Conservation (phyloP, 2,797 vertebrate species). For the Cynodonichthys magdalenae region DNA sequence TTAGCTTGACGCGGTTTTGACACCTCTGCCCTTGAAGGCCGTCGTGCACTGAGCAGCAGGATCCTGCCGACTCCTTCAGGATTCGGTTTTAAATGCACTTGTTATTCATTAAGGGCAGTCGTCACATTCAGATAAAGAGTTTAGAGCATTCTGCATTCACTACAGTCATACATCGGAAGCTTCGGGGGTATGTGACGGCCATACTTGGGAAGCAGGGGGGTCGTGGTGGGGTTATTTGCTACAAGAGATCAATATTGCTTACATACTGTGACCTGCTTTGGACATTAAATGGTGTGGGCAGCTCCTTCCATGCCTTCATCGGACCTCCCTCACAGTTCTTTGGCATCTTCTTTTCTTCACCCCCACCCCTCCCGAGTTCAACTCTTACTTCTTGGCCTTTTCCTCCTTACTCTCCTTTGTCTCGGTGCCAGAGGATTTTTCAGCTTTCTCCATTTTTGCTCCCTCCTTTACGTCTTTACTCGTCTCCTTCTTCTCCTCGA, state of each 20-base stretch:
- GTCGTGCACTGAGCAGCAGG: conserved; percentile 50
- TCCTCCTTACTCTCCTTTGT: conserved; percentile 81
- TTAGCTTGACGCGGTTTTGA: conserved; percentile 59
- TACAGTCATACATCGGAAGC: conserved; percentile 86
- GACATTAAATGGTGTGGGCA: conserved; percentile 66
- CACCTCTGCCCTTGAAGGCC: conserved; percentile 68
- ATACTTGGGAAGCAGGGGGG: conserved; percentile 58
- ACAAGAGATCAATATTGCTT: conserved; percentile 80
- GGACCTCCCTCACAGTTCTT: conserved; percentile 52
- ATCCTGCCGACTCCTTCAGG: conserved; percentile 46
- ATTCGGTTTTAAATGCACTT: conserved; percentile 89
- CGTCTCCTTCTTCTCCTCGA: conserved; percentile 60
- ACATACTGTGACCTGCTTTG: conserved; percentile 70
- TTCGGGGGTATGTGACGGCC: conserved; percentile 69
- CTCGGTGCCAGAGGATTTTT: conserved; percentile 86
- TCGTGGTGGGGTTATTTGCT: conserved; percentile 59
- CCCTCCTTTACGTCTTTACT: conserved; percentile 57
- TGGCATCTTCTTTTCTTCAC: conserved; percentile 54
- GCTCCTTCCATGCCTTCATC: conserved; percentile 11
- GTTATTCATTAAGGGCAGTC: conserved; percentile 72
- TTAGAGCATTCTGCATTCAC: conserved; percentile 83
- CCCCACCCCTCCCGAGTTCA: conserved; percentile 13
- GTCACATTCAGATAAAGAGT: conserved; percentile 84
- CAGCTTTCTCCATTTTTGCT: conserved; percentile 74
- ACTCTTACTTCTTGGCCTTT: conserved; percentile 79